phyloP scores from a whole-genome alignment of 2,888 invertebrate species.

The Phymatocera aterrima region DNA sequence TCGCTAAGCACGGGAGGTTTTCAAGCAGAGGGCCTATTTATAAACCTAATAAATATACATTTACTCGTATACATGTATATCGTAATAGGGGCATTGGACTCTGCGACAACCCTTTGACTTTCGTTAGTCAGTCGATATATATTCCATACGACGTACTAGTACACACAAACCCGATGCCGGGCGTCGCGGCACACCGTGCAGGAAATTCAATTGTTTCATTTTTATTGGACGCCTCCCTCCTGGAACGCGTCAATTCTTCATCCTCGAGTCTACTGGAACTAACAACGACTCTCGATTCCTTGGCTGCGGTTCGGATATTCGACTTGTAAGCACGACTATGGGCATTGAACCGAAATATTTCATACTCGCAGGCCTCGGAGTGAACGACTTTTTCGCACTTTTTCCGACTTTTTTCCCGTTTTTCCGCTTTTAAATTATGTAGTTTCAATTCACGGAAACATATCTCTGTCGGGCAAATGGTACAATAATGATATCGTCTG shows the following conservation, averaged over 20 bases:
- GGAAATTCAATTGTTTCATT: slow-evolving; percentile 37
- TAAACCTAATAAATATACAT: slow-evolving; percentile 62
- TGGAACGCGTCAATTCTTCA: background rate
- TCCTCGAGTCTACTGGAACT: no score
- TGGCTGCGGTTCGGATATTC: no score
- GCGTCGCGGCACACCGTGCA: slow-evolving; percentile 17
- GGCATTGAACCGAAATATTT: no score
- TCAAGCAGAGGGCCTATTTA: slow-evolving; percentile 68
- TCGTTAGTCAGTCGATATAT: no score
- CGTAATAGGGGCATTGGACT: slow-evolving; percentile 44
- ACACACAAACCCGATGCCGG: background rate
- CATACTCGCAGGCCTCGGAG: no score
- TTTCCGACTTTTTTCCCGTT: no score
- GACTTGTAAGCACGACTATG: no score
- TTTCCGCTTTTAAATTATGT: no score
- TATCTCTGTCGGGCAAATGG: no score
- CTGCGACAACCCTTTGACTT: slow-evolving; percentile 43
- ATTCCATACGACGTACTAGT: background rate
- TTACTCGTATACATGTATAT: slow-evolving; percentile 46
- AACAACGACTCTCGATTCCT: slow-evolving; percentile 13
- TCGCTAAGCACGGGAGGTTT: slow-evolving; percentile 64
- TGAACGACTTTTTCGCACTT: no score
- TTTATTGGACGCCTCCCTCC: slow-evolving; percentile 18
- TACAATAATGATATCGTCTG: no score
- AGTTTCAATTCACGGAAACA: no score